phyloP scores from a whole-genome alignment of 2,888 invertebrate species.

The Molanna angustata region DNA sequence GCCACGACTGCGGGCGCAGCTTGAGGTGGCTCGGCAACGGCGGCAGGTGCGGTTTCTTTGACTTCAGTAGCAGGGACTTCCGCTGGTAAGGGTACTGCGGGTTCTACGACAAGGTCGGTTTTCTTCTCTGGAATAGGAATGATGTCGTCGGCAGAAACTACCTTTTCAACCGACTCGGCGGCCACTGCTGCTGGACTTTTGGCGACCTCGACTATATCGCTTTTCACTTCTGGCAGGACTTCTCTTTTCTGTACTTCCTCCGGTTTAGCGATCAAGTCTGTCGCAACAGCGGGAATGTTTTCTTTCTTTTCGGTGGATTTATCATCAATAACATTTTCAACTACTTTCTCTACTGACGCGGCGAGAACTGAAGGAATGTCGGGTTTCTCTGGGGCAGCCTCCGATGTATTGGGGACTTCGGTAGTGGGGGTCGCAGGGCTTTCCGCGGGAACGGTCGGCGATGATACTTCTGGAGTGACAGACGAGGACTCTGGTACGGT shows the following conservation, averaged over 20 bases:
- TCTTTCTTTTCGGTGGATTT: conserved; percentile 31
- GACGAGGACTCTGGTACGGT: conserved; percentile 16
- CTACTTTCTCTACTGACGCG: conserved; percentile 25
- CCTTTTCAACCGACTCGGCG: conserved; percentile 38
- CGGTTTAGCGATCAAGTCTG: conserved; percentile 24
- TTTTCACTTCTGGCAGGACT: conserved; percentile 35
- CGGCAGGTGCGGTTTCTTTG: conserved; percentile 25
- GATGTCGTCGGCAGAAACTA: conserved; percentile 38
- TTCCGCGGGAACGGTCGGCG: conserved; percentile 3
- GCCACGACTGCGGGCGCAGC: conserved; percentile 9
- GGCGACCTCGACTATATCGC: conserved; percentile 43
- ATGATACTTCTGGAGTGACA: conserved; percentile 22
- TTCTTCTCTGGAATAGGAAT: conserved; percentile 43
- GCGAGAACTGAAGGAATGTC: conserved; percentile 14
- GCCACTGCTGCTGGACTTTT: conserved; percentile 43
- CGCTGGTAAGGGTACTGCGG: background rate
- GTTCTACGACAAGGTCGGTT: conserved; percentile 41
- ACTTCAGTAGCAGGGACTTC: conserved; percentile 24
- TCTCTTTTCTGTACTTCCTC: conserved; percentile 36
- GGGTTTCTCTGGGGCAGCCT: conserved; percentile 29
- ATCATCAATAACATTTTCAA: conserved; percentile 35
- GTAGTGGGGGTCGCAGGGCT: conserved; percentile 11
- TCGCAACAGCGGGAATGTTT: conserved; percentile 27
- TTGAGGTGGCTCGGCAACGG: too few relatives aligned
- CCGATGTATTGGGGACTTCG: conserved; percentile 27